Evolutionary conservation across 2,888 invertebrate genomes (phyloP), one percentile per base, ranked within the genome.

Genomic region (Epistrophella euchroma): DNA sequence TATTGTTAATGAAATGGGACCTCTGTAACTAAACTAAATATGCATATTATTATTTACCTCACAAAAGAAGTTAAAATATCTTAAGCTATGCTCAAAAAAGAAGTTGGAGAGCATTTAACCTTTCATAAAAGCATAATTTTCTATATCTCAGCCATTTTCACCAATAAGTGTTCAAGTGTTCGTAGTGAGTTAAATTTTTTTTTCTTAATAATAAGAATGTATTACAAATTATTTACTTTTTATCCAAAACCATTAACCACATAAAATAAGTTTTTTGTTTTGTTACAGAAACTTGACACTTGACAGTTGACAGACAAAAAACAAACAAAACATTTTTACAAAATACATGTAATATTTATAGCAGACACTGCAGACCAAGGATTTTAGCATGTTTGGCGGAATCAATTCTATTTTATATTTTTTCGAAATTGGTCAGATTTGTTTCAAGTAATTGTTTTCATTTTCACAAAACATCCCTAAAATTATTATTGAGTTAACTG

Each of bases 331-430:
- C 10, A 47, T 32, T 22, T 62, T 4, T 64, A 70, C 45, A 70
- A 50, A 60, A 81, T 11, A 15, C 5, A 15, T 52, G 58, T 45
- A n/a, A 73, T 60, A 37, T 62, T 32, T 52, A 52, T 76, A 66
- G 81, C 76, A 77, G 71, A 86, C 86, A 86, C 86, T 71, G 45
- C 43, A 82, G 86, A 86, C 86, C 86, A 86, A 86, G 86, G 77
- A 86, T 77, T 79, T 82, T 74, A 72, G 77, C 86, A 78, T 78
- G 43, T 55, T 86, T 78, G 76, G 76, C 70, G 73, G 40, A 71
- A n/a, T 76, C 43, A 37, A 50, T 40, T 40, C 10, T 35, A 47
- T 19, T 66, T 66, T 19, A n/a, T 19, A 17, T 19, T 47, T 15
- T 32, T 32, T 66, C 47, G 32, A 43, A 40, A 22, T 47, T 66